Evolutionary conservation across 30 jellyfish, hydroid and myxozoan species (phyloP).

Genomic region (Aurelia aurita): DNA sequence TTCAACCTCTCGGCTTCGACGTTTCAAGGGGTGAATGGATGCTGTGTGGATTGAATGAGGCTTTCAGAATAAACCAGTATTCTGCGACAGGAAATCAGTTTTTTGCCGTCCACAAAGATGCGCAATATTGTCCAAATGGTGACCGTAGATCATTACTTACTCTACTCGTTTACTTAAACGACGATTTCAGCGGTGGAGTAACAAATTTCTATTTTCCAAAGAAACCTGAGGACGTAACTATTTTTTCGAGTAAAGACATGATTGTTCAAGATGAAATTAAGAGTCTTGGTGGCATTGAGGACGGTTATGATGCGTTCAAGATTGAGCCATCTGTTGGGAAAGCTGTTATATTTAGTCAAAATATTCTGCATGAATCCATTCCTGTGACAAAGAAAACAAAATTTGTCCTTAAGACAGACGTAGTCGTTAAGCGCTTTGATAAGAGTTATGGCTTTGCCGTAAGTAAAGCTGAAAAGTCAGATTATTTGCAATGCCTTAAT

Average conservation of each 20-base stretch:
- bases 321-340: conserved; percentile 46
- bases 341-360: conserved; percentile 68
- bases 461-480: conserved; percentile 43
- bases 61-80: conserved; percentile 37
- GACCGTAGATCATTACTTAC: conserved; percentile 66
- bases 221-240: background rate
- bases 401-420: conserved; percentile 54
- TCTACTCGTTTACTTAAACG: conserved; percentile 62
- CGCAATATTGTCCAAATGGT: conserved; percentile 79
- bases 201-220: conserved; percentile 63
- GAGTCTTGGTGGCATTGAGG: conserved; percentile 49
- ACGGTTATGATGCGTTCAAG: conserved; percentile 48
- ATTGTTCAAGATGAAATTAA: conserved; percentile 58
- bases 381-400: conserved; percentile 20
- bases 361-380: conserved; percentile 60
- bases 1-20: conserved; percentile 68
- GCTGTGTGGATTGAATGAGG: conserved; percentile 39
- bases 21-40: conserved; percentile 64
- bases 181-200: conserved; percentile 65
- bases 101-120: conserved; percentile 55
- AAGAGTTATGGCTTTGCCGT: conserved; percentile 55
- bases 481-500: conserved; percentile 58
- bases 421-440: conserved; percentile 46
- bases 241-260: conserved; percentile 18
- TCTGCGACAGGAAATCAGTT: conserved; percentile 4